phyloP scores from a whole-genome alignment of 2,888 invertebrate species.

The Melipona bicolor region DNA sequence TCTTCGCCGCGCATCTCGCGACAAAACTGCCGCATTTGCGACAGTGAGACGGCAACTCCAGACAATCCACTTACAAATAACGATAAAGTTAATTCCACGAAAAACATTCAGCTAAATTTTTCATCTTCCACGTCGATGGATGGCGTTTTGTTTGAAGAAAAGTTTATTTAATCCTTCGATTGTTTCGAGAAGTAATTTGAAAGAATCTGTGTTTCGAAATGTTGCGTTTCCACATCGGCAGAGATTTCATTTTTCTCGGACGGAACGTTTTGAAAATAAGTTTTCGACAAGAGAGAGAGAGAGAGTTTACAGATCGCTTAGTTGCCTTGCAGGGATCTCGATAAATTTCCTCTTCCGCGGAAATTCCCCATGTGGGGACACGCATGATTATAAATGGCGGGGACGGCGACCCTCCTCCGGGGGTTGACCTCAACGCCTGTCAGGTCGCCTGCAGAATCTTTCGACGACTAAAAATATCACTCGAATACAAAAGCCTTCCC shows the following conservation, averaged over 20 bases:
- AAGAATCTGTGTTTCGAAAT: background rate
- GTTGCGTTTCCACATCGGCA: background rate
- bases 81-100: background rate
- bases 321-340: slow-evolving; percentile 40
- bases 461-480: slow-evolving; percentile 54
- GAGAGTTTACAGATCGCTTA: slow-evolving; percentile 41
- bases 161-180: background rate
- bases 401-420: slow-evolving; percentile 46
- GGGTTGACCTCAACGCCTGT: slow-evolving; percentile 58
- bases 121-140: background rate
- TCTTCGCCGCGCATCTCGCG: slow-evolving; percentile 4
- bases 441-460: slow-evolving; percentile 49
- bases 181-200: background rate
- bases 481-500: slow-evolving; percentile 46
- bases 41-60: slow-evolving; percentile 42
- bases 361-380: slow-evolving; percentile 45
- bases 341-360: slow-evolving; percentile 49
- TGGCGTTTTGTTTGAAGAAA: background rate
- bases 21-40: slow-evolving; percentile 27
- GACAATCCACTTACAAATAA: slow-evolving; percentile 3
- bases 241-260: background rate
- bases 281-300: slow-evolving; percentile 11
- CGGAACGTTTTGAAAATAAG: slow-evolving; percentile 15
- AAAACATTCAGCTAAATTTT: background rate
- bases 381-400: slow-evolving; percentile 61